Evolutionary conservation across 2,113 vertebrate species (phyloP).

Genomic region (Tyrannus savana): DNA sequence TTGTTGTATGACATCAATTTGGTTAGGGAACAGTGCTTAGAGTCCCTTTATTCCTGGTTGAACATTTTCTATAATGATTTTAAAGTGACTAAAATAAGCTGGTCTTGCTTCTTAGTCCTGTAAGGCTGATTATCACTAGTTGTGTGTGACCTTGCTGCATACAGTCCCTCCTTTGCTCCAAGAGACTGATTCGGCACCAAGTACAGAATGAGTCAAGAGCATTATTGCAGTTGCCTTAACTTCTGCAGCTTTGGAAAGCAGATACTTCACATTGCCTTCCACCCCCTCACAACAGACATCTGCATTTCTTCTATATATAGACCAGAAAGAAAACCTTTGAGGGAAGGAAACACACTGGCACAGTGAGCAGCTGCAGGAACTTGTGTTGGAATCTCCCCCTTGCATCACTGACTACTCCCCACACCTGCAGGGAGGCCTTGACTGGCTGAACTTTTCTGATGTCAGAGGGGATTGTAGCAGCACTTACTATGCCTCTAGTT

Average conservation of each 20-base stretch:
- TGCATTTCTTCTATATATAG: conserved; percentile 35
- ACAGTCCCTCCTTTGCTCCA: background rate
- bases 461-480: background rate
- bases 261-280: background rate
- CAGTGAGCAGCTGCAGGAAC: background rate
- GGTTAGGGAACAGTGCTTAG: background rate
- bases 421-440: background rate
- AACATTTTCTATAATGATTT: background rate
- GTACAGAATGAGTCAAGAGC: background rate
- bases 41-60: background rate
- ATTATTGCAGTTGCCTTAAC: background rate
- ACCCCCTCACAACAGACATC: conserved; percentile 7
- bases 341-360: background rate
- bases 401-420: rapidly evolving
- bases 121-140: background rate
- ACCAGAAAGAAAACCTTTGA: background rate
- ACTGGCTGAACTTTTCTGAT: background rate
- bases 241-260: conserved; percentile 12
- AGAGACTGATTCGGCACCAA: background rate
- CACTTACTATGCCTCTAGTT: background rate
- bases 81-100: background rate
- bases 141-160: background rate
- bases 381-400: background rate
- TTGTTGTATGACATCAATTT: background rate
- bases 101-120: background rate